Base-by-base conservation (phyloP, 2,888 invertebrate genomes). In the Ormyrus rosae region DNA sequence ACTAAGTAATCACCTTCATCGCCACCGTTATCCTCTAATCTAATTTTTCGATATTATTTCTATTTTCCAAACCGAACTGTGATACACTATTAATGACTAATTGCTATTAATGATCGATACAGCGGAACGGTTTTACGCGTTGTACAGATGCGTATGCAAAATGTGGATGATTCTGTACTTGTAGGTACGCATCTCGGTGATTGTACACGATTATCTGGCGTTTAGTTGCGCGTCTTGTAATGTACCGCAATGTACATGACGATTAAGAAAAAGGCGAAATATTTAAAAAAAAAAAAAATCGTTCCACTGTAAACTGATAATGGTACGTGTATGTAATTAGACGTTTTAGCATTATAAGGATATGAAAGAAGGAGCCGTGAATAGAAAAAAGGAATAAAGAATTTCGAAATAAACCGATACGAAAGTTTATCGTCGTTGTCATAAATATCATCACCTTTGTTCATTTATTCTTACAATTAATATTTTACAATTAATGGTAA, bases 51-150 rank as follows among this genome's bases (percentile, higher is more conserved):
- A 85, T 84, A 85, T 85, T 84, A 85, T 85, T 83, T 85, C 79
- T 86, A 86, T 87, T 86, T 88, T 87, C 87, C 87, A 86, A 87
- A 89, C 86, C 89, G 87, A 90, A 89, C 90, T 90, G 90, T 90
- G 90, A 90, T 90, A 90, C 89, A 89, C 87, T 89, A 86, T 87
- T 85, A 87, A 87, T 85, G 86, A 80, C 69, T 79, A 80, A 78
- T 64, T 84, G 84, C 85, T 86, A 87, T 86, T 85, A 86, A 87
- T 85, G 82, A 82, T 78, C 63, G 61, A 71, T 71, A 75, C 78
- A 75, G 78, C 19, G 61, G 78, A 81, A 78, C 74, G 81, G 68
- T 81, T 81, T 78, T 74, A 58, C 51, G 34, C 34, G 53, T 55
- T 51, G 10, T 34, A 65, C n/a, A 10, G 5, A 71, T 65, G 50